Evolutionary conservation across 2,797 vertebrate species (phyloP).

Genomic region (Notoglanidium macrostoma): DNA sequence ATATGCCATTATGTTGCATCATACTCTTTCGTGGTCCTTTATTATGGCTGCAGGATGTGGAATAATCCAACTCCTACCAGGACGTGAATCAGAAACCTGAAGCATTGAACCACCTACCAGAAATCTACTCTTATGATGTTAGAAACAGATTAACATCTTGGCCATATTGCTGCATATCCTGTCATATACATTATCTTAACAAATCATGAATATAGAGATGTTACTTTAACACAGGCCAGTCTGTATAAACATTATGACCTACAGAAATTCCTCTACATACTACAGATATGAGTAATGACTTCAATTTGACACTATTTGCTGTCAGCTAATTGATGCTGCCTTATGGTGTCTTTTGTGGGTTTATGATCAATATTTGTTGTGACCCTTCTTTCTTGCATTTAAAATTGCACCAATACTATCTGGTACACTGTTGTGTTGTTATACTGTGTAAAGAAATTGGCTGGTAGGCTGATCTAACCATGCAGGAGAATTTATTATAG

Average conservation of each 20-base stretch:
- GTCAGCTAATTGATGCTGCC: background rate
- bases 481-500: background rate
- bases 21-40: background rate
- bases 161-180: background rate
- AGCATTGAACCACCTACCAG: conserved; percentile 7
- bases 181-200: background rate
- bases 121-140: background rate
- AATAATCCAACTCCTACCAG: conserved; percentile 29
- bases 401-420: background rate
- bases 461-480: background rate
- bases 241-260: background rate
- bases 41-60: conserved; percentile 24
- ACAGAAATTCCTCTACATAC: background rate
- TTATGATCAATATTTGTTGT: background rate
- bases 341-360: background rate
- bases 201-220: background rate
- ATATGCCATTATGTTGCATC: conserved; percentile 23
- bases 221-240: background rate
- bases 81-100: conserved; percentile 23
- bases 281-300: background rate
- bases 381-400: background rate
- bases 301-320: background rate
- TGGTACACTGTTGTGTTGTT: background rate
- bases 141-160: conserved; percentile 19
- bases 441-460: background rate